These are phyloP conservation scores for Sander lucioperca DNA, from an alignment of 2,113 vertebrate genomes.

Conservation along the genomic window DNA sequence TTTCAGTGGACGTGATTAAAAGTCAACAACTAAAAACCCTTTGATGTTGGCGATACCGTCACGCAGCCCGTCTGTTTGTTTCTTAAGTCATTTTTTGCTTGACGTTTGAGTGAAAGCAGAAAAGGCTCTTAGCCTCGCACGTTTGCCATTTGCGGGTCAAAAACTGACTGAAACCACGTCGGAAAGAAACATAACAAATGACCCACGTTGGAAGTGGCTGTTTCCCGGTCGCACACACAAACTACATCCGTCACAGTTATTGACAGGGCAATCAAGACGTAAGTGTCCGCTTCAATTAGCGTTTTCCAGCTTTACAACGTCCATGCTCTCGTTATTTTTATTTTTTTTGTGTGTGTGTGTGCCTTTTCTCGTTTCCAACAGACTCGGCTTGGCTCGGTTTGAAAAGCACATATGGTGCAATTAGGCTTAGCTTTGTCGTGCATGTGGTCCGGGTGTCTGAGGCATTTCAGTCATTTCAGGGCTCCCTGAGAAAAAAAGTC, in stretches of 20 bases:
- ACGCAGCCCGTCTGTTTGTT: too few species aligned
- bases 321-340: slow-evolving; percentile 2
- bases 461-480: slow-evolving; percentile 22
- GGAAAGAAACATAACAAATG: not conserved
- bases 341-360: too few species aligned
- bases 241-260: slow-evolving; percentile 1
- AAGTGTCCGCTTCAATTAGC: slow-evolving; percentile 9
- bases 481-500: slow-evolving; percentile 19
- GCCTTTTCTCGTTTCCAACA: too few species aligned
- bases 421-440: slow-evolving; percentile 23
- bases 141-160: slow-evolving; percentile 1
- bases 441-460: slow-evolving; percentile 52
- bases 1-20: too few species aligned
- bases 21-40: too few species aligned
- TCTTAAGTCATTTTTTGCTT: too few species aligned
- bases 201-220: not conserved
- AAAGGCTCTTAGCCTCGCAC: not conserved
- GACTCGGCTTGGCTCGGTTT: not conserved
- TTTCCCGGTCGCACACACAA: slow-evolving; percentile 16
- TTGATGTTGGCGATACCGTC: too few species aligned
- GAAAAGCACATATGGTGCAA: slow-evolving; percentile 34
- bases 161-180: not conserved
- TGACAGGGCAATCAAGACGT: slow-evolving; percentile 17
- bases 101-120: slow-evolving; percentile 24
- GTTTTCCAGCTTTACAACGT: not conserved